phyloP scores from a whole-genome alignment of 2,888 invertebrate species.

The Apoderus coryli region DNA sequence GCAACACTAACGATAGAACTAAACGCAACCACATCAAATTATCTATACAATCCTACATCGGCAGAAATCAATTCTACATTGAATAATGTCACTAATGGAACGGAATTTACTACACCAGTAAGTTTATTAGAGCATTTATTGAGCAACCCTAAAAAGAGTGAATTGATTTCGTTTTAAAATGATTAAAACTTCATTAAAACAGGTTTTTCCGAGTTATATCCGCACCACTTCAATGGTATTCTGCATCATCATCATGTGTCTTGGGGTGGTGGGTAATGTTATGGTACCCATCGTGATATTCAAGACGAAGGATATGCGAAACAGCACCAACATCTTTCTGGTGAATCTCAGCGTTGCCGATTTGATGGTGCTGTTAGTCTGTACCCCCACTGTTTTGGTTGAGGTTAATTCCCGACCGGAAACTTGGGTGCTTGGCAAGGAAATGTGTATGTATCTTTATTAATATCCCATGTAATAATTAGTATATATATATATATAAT shows the following conservation, averaged over 20 bases:
- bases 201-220: conserved; percentile 74
- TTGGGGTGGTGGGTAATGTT: conserved; percentile 83
- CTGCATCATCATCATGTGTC: conserved; percentile 74
- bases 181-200: too few species aligned
- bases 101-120: conserved; percentile 25
- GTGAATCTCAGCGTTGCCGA: conserved; percentile 89
- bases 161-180: too few species aligned
- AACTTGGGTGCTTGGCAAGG: conserved; percentile 83
- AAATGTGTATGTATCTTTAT: conserved; percentile 72
- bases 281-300: conserved; percentile 89
- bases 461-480: too few species aligned
- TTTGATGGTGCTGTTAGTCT: conserved; percentile 77
- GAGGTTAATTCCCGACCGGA: conserved; percentile 85
- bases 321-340: conserved; percentile 88
- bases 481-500: too few species aligned
- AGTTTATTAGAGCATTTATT: too few species aligned
- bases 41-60: conserved; percentile 22
- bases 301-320: conserved; percentile 85
- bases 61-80: conserved; percentile 15
- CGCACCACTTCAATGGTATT: conserved; percentile 77
- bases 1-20: conserved; percentile 20
- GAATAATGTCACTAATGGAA: conserved; percentile 19
- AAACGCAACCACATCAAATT: conserved; percentile 23
- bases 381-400: conserved; percentile 87
- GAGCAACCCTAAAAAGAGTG: too few species aligned